A percentile compares a stretch with the other conserved stretches of the same genome.
phyloP scores from a whole-genome alignment of 2,113 vertebrate genomes.

The Manacus vitellinus region DNA sequence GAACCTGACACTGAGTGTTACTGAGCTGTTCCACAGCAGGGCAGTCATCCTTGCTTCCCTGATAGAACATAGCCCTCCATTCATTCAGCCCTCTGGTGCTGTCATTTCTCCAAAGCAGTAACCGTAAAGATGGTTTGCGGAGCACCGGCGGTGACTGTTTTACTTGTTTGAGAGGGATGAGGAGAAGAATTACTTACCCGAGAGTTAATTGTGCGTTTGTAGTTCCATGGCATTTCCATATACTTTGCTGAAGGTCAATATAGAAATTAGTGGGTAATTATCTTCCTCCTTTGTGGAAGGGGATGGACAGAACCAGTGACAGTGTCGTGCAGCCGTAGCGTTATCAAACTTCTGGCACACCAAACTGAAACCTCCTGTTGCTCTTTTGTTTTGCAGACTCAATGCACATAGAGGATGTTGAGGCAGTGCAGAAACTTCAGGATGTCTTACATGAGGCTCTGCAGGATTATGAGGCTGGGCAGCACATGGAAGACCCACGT shows the following conservation, averaged over 20 bases:
- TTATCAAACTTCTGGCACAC: neutral
- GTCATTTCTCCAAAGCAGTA: neutral
- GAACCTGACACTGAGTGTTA: neutral
- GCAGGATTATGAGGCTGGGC: constrained; percentile 95
- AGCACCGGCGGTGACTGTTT: neutral
- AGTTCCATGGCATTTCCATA: neutral
- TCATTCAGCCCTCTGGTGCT: neutral
- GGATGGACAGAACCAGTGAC: neutral
- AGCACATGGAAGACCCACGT: constrained; percentile 95
- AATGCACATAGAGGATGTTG: constrained; percentile 99
- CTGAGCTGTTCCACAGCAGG: neutral
- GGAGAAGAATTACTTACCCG: neutral
- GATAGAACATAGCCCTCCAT: neutral
- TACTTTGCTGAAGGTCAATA: neutral
- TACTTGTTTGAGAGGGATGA: neutral
- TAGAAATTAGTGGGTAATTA: constrained; percentile 11
- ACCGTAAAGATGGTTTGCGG: neutral
- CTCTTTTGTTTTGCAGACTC: constrained; percentile 83
- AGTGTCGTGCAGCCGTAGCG: accelerated
- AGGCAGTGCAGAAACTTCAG: constrained; percentile 98
- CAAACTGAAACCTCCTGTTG: constrained; percentile 30
- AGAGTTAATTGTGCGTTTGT: neutral
- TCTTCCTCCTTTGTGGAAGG: neutral
- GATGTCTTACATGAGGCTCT: constrained; percentile 97
- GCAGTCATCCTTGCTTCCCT: neutral